Conservation (phyloP, 2,797 vertebrate species). For the Huso huso region DNA sequence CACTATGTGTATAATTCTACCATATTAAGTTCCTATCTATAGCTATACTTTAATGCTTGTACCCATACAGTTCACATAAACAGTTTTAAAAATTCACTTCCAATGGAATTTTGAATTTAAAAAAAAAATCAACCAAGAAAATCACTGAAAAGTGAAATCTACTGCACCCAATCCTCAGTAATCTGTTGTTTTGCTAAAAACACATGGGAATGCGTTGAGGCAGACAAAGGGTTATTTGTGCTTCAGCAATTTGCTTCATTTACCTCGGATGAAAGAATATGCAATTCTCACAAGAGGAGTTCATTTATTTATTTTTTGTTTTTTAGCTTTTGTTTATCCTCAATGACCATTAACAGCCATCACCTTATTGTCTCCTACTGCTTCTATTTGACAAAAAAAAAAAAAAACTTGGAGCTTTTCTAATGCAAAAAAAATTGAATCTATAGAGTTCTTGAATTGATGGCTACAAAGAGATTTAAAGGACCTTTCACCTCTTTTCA, state of each 20-base stretch:
- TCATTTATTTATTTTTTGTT: slow-evolving; percentile 49
- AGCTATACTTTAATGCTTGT: too few species aligned
- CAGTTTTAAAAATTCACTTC: too few species aligned
- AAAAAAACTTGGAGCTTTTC: slow-evolving; percentile 82
- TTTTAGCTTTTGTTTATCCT: slow-evolving; percentile 74
- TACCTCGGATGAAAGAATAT: slow-evolving; percentile 65
- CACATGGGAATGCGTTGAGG: slow-evolving; percentile 18
- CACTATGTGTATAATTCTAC: too few species aligned
- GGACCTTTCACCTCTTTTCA: slow-evolving; percentile 86
- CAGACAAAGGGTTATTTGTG: slow-evolving; percentile 47
- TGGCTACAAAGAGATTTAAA: slow-evolving; percentile 89
- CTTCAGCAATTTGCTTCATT: slow-evolving; percentile 62
- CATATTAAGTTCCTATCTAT: too few species aligned
- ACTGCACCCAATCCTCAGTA: too few species aligned
- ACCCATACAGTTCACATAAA: too few species aligned
- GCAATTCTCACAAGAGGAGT: slow-evolving; percentile 77
- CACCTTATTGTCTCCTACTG: slow-evolving; percentile 70
- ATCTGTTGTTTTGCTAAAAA: slow-evolving; percentile 1
- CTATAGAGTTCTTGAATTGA: slow-evolving; percentile 80
- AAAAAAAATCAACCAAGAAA: too few species aligned
- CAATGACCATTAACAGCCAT: slow-evolving; percentile 80
- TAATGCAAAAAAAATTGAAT: slow-evolving; percentile 78
- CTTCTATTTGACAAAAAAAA: slow-evolving; percentile 76
- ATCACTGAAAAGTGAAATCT: too few species aligned
- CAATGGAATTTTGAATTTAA: too few species aligned